Conservation (phyloP, 2,797 vertebrate species). For the Pagetopsis macropterus region DNA sequence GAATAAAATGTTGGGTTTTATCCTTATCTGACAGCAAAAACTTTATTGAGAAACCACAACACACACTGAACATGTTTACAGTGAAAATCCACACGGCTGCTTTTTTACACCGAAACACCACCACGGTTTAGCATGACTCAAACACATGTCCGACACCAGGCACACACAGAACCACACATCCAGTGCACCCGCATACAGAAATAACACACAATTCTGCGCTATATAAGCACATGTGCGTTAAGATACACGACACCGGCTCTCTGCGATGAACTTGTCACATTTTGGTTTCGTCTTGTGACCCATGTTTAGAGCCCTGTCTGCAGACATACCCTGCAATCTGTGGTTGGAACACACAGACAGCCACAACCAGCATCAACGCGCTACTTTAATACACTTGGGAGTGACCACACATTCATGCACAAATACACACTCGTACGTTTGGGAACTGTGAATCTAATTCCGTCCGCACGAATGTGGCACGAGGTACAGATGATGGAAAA, state of each 20-base stretch:
- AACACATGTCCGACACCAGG: conserved; percentile 44
- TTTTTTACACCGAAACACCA: conserved; percentile 11
- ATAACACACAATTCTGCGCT: conserved; percentile 66
- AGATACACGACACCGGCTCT: conserved; percentile 63
- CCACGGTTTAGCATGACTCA: conserved; percentile 38
- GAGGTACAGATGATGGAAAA: conserved; percentile 53
- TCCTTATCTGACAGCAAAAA: conserved; percentile 2
- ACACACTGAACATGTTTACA: not conserved
- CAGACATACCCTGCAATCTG: conserved; percentile 75
- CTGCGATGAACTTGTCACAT: conserved; percentile 73
- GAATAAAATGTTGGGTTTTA: not conserved
- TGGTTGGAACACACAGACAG: conserved; percentile 70
- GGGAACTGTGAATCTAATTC: conserved; percentile 67
- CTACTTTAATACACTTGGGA: conserved; percentile 71
- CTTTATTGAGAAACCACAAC: not conserved
- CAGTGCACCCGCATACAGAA: conserved; percentile 60
- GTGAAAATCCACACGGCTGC: conserved; percentile 16
- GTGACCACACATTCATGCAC: conserved; percentile 61
- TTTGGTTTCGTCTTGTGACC: conserved; percentile 70
- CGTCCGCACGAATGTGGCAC: conserved; percentile 48
- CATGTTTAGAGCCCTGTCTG: conserved; percentile 62
- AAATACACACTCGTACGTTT: conserved; percentile 41
- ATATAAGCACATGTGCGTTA: conserved; percentile 54
- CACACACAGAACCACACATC: conserved; percentile 38
- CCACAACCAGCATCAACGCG: conserved; percentile 62